Percentiles rank a stretch among this genome's conserved stretches.
Conservation (phyloP, 2,797 vertebrate species). For the Remorina albescens region DNA sequence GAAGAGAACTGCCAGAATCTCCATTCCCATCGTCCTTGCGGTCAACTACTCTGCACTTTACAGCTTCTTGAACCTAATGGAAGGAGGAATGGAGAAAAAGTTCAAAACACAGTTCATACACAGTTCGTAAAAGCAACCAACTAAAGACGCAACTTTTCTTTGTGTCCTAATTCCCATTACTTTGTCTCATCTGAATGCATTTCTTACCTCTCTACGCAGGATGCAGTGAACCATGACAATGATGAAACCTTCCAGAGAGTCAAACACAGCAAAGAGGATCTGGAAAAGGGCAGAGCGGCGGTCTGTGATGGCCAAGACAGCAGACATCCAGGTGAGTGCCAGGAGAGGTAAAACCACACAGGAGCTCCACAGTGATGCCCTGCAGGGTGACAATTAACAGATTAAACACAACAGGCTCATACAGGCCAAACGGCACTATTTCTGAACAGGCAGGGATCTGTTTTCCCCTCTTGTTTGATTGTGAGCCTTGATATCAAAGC, state of each 20-base stretch:
- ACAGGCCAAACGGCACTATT: not conserved
- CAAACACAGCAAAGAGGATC: slow-evolving; percentile 98
- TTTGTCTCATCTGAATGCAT: slow-evolving; percentile 1
- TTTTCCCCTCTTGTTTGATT: slow-evolving; percentile 42
- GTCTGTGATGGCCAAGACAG: slow-evolving; percentile 97
- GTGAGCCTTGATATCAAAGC: slow-evolving; percentile 45
- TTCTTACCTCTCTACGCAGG: slow-evolving; percentile 92
- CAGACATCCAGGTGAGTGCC: slow-evolving; percentile 99
- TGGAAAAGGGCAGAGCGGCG: slow-evolving; percentile 98
- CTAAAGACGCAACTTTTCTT: slow-evolving; percentile 11
- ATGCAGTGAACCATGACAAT: slow-evolving; percentile 99
- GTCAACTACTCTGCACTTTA: slow-evolving; percentile 98
- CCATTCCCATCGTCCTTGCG: slow-evolving; percentile 97
- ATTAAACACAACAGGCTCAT: slow-evolving; percentile 35
- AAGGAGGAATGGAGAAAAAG: not conserved
- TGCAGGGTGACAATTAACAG: slow-evolving; percentile 69
- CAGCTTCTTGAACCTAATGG: slow-evolving; percentile 95
- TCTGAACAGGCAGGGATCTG: slow-evolving; percentile 7
- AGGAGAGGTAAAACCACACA: slow-evolving; percentile 97
- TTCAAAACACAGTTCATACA: slow-evolving; percentile 21
- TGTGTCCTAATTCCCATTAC: not conserved
- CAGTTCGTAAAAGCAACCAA: slow-evolving; percentile 15
- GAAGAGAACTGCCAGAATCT: slow-evolving; percentile 95
- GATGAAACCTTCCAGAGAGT: slow-evolving; percentile 97
- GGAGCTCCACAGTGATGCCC: slow-evolving; percentile 98